These are phyloP conservation scores for Exocentrus adspersus DNA, from an alignment of 2,888 invertebrate species.

Conservation along the genomic window DNA sequence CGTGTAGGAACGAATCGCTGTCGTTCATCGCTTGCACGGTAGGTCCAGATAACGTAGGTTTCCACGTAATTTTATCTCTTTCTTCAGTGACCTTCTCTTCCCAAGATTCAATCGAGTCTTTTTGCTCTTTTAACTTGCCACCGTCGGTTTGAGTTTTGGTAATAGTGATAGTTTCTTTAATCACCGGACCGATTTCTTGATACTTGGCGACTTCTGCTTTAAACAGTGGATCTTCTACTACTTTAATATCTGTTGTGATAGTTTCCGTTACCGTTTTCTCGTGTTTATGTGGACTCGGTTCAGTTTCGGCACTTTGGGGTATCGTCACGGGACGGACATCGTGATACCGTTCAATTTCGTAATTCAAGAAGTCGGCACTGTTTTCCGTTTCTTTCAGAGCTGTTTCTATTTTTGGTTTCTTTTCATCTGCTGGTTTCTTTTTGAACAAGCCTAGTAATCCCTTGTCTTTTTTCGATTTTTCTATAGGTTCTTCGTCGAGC, in stretches of 20 bases:
- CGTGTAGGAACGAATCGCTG: slow-evolving; percentile 31
- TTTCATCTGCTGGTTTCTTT: neutral
- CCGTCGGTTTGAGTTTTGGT: neutral
- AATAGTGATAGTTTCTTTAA: neutral
- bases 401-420: neutral
- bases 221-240: slow-evolving; percentile 22
- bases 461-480: neutral
- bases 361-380: slow-evolving; percentile 40
- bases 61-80: neutral
- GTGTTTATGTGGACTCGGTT: slow-evolving; percentile 27
- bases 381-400: slow-evolving; percentile 32
- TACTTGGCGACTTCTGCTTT: slow-evolving; percentile 34
- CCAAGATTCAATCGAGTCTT: neutral
- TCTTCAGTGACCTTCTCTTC: slow-evolving; percentile 1
- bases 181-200: slow-evolving; percentile 26
- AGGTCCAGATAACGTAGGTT: slow-evolving; percentile 33
- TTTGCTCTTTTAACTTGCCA: neutral
- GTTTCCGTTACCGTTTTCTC: neutral
- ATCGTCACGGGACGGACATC: slow-evolving; percentile 42
- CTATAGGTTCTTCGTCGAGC: neutral
- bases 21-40: slow-evolving; percentile 38
- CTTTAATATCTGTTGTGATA: slow-evolving; percentile 2
- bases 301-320: too few relatives aligned
- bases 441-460: slow-evolving; percentile 28
- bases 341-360: slow-evolving; percentile 45